Conservation (phyloP, 2,888 invertebrate genomes). For the Phymatocera aterrima region DNA sequence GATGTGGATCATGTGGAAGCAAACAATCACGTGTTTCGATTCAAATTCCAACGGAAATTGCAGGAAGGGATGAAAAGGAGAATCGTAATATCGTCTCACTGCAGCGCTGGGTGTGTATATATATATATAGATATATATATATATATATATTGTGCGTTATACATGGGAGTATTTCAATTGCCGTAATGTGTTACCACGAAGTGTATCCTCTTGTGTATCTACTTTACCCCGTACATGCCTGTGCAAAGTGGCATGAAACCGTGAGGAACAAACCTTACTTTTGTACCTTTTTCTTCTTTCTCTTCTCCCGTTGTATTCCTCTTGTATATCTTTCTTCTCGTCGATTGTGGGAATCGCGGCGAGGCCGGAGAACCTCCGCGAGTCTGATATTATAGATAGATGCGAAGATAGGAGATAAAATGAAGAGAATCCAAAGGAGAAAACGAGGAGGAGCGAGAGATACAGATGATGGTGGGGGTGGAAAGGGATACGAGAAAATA, state of each 20-base stretch:
- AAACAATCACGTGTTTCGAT: too few species aligned
- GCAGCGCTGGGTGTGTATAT: too few species aligned
- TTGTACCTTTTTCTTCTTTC: neutral
- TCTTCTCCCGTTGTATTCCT: too few species aligned
- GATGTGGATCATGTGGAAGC: too few species aligned
- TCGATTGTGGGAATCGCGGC: conserved; percentile 28
- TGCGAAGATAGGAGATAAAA: conserved; percentile 26
- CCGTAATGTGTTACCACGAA: neutral
- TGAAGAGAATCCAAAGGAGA: conserved; percentile 42
- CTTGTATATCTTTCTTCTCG: too few species aligned
- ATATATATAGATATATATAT: too few species aligned
- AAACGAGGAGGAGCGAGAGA: conserved; percentile 38
- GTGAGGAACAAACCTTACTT: conserved; percentile 31
- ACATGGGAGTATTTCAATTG: neutral
- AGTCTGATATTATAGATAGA: neutral
- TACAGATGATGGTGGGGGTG: too few species aligned
- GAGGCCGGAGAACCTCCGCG: neutral
- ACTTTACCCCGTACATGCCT: neutral
- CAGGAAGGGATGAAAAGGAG: too few species aligned
- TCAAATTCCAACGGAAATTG: too few species aligned
- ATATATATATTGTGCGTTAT: too few species aligned
- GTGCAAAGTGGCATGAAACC: conserved; percentile 37
- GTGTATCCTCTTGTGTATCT: neutral
- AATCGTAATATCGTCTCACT: too few species aligned
- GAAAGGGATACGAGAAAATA: neutral